A percentile compares a stretch with the other conserved stretches of the same genome.
phyloP scores from a whole-genome alignment of 2,888 invertebrate species.

The Temnothorax ravouxi region DNA sequence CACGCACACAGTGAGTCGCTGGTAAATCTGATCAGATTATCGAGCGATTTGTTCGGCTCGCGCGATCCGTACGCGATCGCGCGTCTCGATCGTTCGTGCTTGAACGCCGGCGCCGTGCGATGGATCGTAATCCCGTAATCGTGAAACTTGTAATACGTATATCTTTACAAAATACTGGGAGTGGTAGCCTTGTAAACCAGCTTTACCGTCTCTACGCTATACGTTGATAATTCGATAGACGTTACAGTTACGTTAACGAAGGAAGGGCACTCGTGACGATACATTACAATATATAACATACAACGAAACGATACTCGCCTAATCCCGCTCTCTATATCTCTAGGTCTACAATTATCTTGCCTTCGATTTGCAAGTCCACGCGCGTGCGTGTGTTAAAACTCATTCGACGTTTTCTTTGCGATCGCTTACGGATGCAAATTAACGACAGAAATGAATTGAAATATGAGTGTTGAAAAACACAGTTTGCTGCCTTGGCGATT shows the following conservation, averaged over 20 bases:
- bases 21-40: not conserved
- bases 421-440: not conserved
- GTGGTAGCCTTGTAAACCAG: conserved; percentile 81
- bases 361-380: not conserved
- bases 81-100: not conserved
- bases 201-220: conserved; percentile 76
- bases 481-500: not conserved
- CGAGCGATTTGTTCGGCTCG: conserved; percentile 2
- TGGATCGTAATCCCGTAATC: conserved; percentile 10
- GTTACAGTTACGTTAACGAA: conserved; percentile 74
- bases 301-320: conserved; percentile 66
- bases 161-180: conserved; percentile 83
- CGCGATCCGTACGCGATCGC: not conserved
- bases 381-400: not conserved
- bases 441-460: not conserved
- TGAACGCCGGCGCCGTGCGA: conserved; percentile 25
- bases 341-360: conserved; percentile 43
- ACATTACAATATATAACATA: conserved; percentile 71
- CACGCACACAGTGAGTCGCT: conserved; percentile 27
- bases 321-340: conserved; percentile 50
- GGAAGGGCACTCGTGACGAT: conserved; percentile 78
- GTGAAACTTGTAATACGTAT: conserved; percentile 9
- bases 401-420: not conserved
- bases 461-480: not conserved
- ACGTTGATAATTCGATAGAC: conserved; percentile 77